Percentiles rank a stretch among this genome's conserved stretches.
phyloP scores from a whole-genome alignment of 1,140 invertebrate genomes.

The Heliconius himera region DNA sequence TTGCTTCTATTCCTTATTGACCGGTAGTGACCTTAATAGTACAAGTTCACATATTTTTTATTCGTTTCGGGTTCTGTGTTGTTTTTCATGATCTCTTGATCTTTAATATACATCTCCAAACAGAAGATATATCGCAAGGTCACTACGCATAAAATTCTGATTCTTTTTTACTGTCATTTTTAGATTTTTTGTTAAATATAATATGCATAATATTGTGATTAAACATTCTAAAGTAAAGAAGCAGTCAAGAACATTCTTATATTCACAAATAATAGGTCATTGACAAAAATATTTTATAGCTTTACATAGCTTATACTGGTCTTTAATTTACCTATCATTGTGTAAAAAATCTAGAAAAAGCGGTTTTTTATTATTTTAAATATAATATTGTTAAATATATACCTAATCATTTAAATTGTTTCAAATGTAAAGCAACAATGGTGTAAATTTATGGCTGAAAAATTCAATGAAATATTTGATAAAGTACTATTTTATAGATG shows the following conservation, averaged over 20 bases:
- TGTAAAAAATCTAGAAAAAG: too few relatives aligned
- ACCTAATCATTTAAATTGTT: too few relatives aligned
- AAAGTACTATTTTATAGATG: too few relatives aligned
- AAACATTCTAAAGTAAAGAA: neutral
- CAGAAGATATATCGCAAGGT: neutral
- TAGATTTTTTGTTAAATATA: neutral
- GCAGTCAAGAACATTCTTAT: neutral
- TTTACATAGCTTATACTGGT: neutral
- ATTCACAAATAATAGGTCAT: neutral
- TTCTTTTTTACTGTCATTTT: neutral
- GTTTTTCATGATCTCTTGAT: conserved; percentile 6
- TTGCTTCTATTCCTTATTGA: conserved; percentile 1
- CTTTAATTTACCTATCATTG: neutral
- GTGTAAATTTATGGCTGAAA: too few relatives aligned
- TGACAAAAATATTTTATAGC: neutral
- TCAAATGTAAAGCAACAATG: too few relatives aligned
- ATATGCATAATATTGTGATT: neutral
- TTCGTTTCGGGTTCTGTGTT: neutral
- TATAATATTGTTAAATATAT: too few relatives aligned
- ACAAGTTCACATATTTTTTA: conserved; percentile 7
- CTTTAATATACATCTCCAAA: conserved; percentile 1
- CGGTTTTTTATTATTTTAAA: too few relatives aligned
- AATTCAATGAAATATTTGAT: too few relatives aligned
- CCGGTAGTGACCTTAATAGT: conserved; percentile 9
- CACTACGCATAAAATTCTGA: neutral